Conservation (phyloP, 2,113 vertebrate species). For the Hyperopisus bebe region DNA sequence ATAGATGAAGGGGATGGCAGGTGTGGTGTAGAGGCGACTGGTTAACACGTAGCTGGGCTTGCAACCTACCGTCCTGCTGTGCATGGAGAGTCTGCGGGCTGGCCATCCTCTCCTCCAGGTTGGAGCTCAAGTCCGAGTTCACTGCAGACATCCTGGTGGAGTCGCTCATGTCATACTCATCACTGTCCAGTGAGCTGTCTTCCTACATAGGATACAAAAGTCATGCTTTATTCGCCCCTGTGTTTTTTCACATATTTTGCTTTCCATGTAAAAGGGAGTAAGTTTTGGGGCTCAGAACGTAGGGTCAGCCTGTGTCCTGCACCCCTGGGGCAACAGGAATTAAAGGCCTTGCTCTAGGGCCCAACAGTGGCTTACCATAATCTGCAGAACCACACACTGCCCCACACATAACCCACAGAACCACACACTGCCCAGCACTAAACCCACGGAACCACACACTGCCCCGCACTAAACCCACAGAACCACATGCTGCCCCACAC, state of each 20-base stretch:
- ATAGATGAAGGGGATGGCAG: background rate
- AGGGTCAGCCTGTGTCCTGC: background rate
- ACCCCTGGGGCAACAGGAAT: background rate
- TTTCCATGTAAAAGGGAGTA: background rate
- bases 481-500: too few relatives aligned
- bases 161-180: constrained; percentile 79
- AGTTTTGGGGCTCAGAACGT: background rate
- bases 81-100: constrained; percentile 71
- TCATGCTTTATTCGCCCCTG: background rate
- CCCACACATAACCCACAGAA: too few relatives aligned
- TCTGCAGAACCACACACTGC: background rate
- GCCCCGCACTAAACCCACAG: too few relatives aligned
- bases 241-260: background rate
- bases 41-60: background rate
- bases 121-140: constrained; percentile 77
- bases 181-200: constrained; percentile 77
- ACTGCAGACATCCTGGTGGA: constrained; percentile 77
- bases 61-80: constrained; percentile 70
- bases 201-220: constrained; percentile 53
- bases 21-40: background rate
- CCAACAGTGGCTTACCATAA: background rate
- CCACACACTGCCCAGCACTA: background rate
- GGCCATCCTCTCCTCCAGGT: constrained; percentile 75
- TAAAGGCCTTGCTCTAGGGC: background rate
- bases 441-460: too few relatives aligned